Evolutionary conservation across 2,888 invertebrate genomes (phyloP).

Genomic region (Deroplatys truncata): DNA sequence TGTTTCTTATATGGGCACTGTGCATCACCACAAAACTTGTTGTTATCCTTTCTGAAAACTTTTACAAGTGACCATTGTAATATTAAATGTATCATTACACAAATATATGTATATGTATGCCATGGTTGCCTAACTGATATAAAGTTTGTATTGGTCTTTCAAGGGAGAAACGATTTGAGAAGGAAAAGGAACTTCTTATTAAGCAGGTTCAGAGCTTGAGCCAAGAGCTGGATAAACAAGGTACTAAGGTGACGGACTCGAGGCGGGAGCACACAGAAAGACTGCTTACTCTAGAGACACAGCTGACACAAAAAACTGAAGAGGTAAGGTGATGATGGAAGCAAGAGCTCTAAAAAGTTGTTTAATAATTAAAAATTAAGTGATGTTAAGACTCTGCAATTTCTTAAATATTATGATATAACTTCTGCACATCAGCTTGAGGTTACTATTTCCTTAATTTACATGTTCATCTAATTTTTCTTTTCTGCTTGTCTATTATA

Average conservation of each 20-base stretch:
- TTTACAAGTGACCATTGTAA: no score
- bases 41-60: no score
- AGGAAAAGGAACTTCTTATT: slow-evolving; percentile 70
- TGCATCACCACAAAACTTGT: no score
- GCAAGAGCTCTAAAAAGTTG: background rate
- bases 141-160: background rate
- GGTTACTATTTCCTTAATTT: background rate
- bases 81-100: no score
- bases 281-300: slow-evolving; percentile 64
- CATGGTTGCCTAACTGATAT: background rate
- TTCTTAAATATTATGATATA: background rate
- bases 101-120: background rate
- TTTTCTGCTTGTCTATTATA: no score
- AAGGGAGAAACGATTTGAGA: slow-evolving; percentile 74
- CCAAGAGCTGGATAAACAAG: slow-evolving; percentile 72
- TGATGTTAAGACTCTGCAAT: no score
- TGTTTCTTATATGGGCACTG: no score
- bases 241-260: slow-evolving; percentile 70
- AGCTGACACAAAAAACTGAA: slow-evolving; percentile 72
- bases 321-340: slow-evolving; percentile 47
- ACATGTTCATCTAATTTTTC: no score
- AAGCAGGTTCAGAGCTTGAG: slow-evolving; percentile 75
- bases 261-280: slow-evolving; percentile 68
- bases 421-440: background rate
- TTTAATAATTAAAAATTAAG: no score